Evolutionary conservation across 1,140 invertebrate species (phyloP), one percentile per base, ranked within the genome.

Genomic region (Hydropsyche tenuis): DNA sequence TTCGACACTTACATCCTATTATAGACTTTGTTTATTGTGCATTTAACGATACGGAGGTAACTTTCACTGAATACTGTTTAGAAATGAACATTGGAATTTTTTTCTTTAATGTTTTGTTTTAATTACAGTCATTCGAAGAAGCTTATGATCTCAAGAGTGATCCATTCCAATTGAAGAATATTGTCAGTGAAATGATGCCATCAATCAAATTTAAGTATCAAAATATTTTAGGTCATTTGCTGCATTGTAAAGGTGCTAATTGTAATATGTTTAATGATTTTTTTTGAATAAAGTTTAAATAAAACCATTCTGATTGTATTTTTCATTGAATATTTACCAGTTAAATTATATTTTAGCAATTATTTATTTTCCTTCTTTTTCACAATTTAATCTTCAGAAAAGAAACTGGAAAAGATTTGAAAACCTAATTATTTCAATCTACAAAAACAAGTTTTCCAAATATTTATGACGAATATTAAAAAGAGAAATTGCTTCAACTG

Each of bases 1-100:
- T 96, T 3, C 82, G 93, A 62, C 87, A 89, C 71, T 76, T 93
- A 25, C 80, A 82, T 27, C 25, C 82, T 56, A 81, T 83, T 0
- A 74, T 86, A 45, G 88, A 93, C 79, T 87, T 89, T 73, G 88
- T 95, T 73, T 95, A 90, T 78, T 96, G 94, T 80, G 78, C 87
- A 72, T 94, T 96, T 81, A 80, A 85, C 25, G 93, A 96, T 80
- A 75, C 86, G 48, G 84, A 93, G 86, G 93, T 94, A 86, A 69
- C 14, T 5, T n/a, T 51, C 14, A 4, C 3, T 51, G 14, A 5
- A 2, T 16, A 51, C 14, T 51, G 18, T 14, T n/a, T 51, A 5
- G 3, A 5, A 62, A 16, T 23, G 20, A 16, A n/a, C 7, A 14
- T 16, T 62, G 6, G 6, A 25, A 62, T 16, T 16, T 37, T 42